A percentile compares a stretch with the other conserved stretches of the same genome.
These are phyloP conservation scores for Xestoiulus laeticollis DNA, from an alignment of 2,888 invertebrate genomes.

Conservation along the genomic window DNA sequence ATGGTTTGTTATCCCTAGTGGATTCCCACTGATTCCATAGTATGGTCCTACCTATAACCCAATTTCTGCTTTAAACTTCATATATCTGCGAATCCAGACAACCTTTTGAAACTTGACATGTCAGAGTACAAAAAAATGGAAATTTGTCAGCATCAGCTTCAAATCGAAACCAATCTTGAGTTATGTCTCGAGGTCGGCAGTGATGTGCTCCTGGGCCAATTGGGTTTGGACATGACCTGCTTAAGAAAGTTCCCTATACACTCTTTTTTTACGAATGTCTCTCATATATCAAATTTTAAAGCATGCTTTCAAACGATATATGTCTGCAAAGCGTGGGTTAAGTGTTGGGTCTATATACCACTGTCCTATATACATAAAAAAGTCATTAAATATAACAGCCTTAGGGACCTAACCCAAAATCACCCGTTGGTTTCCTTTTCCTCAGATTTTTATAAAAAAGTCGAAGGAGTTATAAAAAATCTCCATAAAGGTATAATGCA, in stretches of 20 bases:
- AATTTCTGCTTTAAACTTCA: not conserved
- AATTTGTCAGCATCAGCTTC: conserved; percentile 21
- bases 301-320: not conserved
- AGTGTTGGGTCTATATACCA: not conserved
- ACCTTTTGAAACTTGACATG: conserved; percentile 34
- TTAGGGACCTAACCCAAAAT: conserved; percentile 1
- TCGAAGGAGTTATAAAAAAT: conserved; percentile 32
- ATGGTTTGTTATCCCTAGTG: not conserved
- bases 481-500: conserved; percentile 23
- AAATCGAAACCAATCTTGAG: conserved; percentile 9
- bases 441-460: conserved; percentile 15
- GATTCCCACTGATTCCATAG: not conserved
- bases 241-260: not conserved
- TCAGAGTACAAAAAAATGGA: not conserved
- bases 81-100: conserved; percentile 30
- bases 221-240: conserved; percentile 38
- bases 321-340: not conserved
- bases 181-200: not conserved
- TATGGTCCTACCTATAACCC: not conserved
- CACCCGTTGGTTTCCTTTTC: conserved; percentile 41
- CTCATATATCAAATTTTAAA: conserved; percentile 34
- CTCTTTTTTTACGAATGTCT: conserved; percentile 4
- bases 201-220: conserved; percentile 1
- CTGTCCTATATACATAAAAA: conserved; percentile 36
- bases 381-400: conserved; percentile 29